Percentiles rank a stretch among this genome's conserved stretches.
Conservation (phyloP, 2,113 vertebrate species). For the Oncorhynchus nerka region DNA sequence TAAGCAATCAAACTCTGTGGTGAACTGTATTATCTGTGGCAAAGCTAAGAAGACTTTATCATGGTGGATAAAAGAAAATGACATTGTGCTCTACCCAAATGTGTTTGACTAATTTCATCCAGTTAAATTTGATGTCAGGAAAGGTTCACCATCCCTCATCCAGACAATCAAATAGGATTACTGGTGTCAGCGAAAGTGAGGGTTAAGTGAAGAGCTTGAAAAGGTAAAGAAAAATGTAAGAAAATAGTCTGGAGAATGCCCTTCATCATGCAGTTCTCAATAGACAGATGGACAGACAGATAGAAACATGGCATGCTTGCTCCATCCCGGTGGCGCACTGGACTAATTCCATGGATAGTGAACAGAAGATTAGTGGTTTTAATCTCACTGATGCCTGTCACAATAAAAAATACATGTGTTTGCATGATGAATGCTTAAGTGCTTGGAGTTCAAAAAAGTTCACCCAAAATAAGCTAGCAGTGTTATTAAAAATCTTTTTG, state of each 20-base stretch:
- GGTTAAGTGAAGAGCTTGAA: not conserved
- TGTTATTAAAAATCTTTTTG: too few species aligned
- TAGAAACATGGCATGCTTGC: too few species aligned
- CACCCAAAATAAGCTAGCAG: too few species aligned
- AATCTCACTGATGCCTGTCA: too few species aligned
- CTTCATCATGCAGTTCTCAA: not conserved
- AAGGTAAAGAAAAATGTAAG: not conserved
- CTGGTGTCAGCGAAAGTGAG: not conserved
- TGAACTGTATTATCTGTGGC: not conserved
- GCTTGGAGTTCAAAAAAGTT: too few species aligned
- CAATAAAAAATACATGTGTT: too few species aligned
- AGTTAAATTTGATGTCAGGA: not conserved
- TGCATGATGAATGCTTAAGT: too few species aligned
- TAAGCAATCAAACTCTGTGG: not conserved
- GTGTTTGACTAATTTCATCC: not conserved
- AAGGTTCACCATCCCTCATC: not conserved
- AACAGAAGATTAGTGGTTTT: too few species aligned
- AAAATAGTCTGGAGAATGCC: not conserved
- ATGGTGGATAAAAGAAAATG: not conserved
- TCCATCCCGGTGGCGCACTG: too few species aligned
- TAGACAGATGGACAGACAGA: not conserved
- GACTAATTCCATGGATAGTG: too few species aligned
- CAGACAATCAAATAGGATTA: not conserved
- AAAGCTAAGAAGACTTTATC: not conserved
- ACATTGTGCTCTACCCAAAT: not conserved